These are phyloP conservation scores for Rattus norvegicus DNA, from an alignment of 2,113 vertebrate genomes.

Conservation along the genomic window DNA sequence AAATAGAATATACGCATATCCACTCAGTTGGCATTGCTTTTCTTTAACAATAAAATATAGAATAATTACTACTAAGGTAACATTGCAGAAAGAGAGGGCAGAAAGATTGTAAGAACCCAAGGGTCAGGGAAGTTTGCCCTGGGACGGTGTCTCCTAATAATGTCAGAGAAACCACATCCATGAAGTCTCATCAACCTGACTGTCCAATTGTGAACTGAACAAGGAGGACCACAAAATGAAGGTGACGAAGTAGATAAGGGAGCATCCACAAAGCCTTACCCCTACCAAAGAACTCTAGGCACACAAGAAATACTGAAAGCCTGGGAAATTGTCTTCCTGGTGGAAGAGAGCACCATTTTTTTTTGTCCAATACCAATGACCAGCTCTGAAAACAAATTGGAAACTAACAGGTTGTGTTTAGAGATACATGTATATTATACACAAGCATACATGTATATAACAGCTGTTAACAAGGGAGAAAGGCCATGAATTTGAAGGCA, in stretches of 20 bases:
- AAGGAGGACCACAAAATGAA: too few relatives aligned
- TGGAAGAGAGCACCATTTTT: too few relatives aligned
- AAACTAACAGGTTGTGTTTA: not conserved
- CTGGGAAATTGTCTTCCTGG: not conserved
- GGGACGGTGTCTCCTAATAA: not conserved
- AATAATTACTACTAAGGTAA: not conserved
- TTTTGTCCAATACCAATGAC: not conserved
- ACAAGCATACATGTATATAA: not conserved
- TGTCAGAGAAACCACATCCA: not conserved
- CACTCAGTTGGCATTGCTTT: not conserved
- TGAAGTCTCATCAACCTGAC: not conserved
- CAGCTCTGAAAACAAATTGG: not conserved
- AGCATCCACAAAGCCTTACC: not conserved
- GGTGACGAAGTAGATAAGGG: not conserved
- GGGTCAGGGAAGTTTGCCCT: not conserved
- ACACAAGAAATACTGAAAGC: not conserved
- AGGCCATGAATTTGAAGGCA: not conserved
- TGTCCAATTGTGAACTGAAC: not conserved
- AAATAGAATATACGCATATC: constrained; percentile 7
- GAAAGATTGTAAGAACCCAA: not conserved
- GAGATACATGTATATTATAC: too few relatives aligned
- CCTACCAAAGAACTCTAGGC: not conserved
- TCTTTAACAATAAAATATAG: not conserved
- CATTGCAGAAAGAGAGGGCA: not conserved
- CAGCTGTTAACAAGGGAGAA: not conserved